Percentiles rank a stretch among this genome's conserved stretches.
phyloP scores from a whole-genome alignment of 2,888 invertebrate genomes.

The Caprella mutica region DNA sequence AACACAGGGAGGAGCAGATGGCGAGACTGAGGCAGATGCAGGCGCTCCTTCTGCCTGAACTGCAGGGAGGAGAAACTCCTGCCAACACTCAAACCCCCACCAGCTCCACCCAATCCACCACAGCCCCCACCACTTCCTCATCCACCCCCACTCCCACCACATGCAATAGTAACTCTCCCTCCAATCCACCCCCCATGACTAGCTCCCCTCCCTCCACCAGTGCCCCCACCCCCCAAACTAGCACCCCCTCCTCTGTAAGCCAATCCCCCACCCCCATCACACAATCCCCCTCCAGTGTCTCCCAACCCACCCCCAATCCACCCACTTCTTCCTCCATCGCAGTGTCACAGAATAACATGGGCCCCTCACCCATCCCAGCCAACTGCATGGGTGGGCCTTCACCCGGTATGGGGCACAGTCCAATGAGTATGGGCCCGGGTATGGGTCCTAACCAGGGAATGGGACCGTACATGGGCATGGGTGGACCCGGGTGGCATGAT shows the following conservation, averaged over 20 bases:
- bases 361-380: slow-evolving; percentile 28
- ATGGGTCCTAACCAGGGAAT: slow-evolving; percentile 34
- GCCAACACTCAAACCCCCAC: slow-evolving; percentile 2
- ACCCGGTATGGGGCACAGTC: slow-evolving; percentile 35
- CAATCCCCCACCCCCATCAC: slow-evolving; percentile 29
- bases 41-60: slow-evolving; percentile 32
- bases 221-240: slow-evolving; percentile 22
- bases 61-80: slow-evolving; percentile 13
- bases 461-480: slow-evolving; percentile 34
- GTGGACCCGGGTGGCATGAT: slow-evolving; percentile 41
- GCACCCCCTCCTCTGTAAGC: slow-evolving; percentile 24
- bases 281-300: slow-evolving; percentile 26
- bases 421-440: slow-evolving; percentile 36
- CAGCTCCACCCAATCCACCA: slow-evolving; percentile 9
- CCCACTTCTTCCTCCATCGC: slow-evolving; percentile 14
- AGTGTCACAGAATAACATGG: slow-evolving; percentile 9
- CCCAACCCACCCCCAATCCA: slow-evolving; percentile 35
- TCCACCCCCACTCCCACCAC: slow-evolving; percentile 16
- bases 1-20: slow-evolving; percentile 83
- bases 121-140: slow-evolving; percentile 5
- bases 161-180: slow-evolving; percentile 10
- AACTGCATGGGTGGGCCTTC: slow-evolving; percentile 31
- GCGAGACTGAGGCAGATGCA: slow-evolving; percentile 32
- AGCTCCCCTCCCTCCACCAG: slow-evolving; percentile 22
- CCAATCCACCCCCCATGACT: neutral